Base-by-base conservation (phyloP, 2,797 vertebrate species). In the Enteromius radiatus region DNA sequence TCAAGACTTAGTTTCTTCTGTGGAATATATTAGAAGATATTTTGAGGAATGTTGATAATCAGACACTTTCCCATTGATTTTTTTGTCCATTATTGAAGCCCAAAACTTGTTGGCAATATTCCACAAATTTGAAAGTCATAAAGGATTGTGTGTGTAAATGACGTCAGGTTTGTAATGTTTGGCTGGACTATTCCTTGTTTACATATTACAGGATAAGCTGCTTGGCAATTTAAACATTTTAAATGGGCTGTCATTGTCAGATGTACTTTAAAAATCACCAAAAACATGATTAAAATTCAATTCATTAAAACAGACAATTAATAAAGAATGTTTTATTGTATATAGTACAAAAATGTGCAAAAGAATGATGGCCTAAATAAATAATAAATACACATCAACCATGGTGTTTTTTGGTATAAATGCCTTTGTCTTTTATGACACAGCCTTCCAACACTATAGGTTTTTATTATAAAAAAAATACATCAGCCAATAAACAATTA, bases 291-390 rank as follows among this genome's bases (percentile, higher is more conserved):
- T 67, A 33, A 26, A 36, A 70, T 59, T 56, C 1, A 47, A 7
- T 63, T 43, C 0, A 56, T 21, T 17, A 67, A 54, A 52, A 79
- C 64, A 69, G 67, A 79, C 2, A 19, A 56, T 75, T 70, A 28
- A 59, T 56, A 15, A 70, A 54, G 14, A 71, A 61, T 23, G 23
- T 49, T 56, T 73, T 70, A 45, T 45, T 80, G 33, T 43, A 45
- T 52, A 67, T n/a, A 45, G 15, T 47, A 19, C 33, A 80, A 61
- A 80, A 70, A 1, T 79, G 65, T 59, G 78, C 52, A 80, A 59
- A 69, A 80, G 17, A 41, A 80, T 45, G 31, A 70, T 67, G 21
- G 28, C 19, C 28, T 75, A 14, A 59, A 75, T 26, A 41, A 73
- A 75, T 38, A 26, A 67, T 68, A 23, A 52, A 28, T n/a, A n/a